A percentile compares a stretch with the other conserved stretches of the same genome.
phyloP scores from a whole-genome alignment of 2,888 invertebrate species.

The Drosophila borealis region DNA sequence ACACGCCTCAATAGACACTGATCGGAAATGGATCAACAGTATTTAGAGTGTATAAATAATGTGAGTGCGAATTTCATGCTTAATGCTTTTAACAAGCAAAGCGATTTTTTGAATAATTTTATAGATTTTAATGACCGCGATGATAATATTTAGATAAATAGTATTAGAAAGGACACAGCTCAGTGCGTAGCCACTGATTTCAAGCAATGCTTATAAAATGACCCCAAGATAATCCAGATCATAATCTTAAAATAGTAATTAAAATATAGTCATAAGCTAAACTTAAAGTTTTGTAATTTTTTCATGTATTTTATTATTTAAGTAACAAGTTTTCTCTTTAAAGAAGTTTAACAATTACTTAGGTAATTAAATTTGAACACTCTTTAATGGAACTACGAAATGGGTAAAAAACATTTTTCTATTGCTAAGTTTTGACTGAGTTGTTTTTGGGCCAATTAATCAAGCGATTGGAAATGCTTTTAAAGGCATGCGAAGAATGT shows the following conservation, averaged over 20 bases:
- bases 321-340: not conserved
- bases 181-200: conserved; percentile 31
- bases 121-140: conserved; percentile 19
- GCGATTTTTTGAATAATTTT: conserved; percentile 4
- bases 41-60: conserved; percentile 2
- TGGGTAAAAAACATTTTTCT: not conserved
- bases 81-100: conserved; percentile 11
- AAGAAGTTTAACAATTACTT: not conserved
- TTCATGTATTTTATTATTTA: no score
- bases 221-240: conserved; percentile 9
- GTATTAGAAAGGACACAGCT: conserved; percentile 15
- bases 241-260: not conserved
- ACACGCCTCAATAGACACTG: conserved; percentile 47
- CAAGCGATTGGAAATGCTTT: not conserved
- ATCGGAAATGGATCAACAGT: conserved; percentile 17
- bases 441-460: conserved; percentile 15
- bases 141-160: conserved; percentile 13
- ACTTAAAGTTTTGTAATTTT: not conserved
- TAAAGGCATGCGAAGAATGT: not conserved
- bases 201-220: conserved; percentile 8
- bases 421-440: not conserved
- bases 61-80: conserved; percentile 22
- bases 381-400: no score
- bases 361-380: not conserved
- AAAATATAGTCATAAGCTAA: not conserved